Evolutionary conservation across 2,888 invertebrate genomes (phyloP).

Genomic region (Smittia sp.): DNA sequence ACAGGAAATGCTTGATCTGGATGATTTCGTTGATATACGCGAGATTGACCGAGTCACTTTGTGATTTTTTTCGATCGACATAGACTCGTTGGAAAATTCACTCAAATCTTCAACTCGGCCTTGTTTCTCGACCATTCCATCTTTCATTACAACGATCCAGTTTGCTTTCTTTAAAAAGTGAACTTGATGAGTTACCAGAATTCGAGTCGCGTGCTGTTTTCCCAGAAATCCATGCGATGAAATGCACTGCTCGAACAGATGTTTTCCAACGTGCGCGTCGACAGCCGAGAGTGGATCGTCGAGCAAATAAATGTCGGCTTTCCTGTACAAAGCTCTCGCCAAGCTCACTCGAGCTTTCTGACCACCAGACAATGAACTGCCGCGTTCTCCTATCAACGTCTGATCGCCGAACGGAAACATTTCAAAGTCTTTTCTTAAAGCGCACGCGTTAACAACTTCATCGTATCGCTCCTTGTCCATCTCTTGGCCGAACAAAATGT

Average conservation of each 20-base stretch:
- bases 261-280: conserved; percentile 67
- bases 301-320: conserved; percentile 68
- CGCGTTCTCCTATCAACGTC: conserved; percentile 61
- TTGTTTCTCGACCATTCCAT: conserved; percentile 56
- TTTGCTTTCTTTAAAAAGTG: conserved; percentile 63
- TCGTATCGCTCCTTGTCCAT: conserved; percentile 51
- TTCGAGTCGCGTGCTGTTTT: conserved; percentile 57
- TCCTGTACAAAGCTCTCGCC: conserved; percentile 49
- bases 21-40: too few relatives aligned
- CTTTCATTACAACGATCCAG: conserved; percentile 59
- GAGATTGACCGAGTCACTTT: too few relatives aligned
- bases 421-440: conserved; percentile 55
- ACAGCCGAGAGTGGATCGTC: conserved; percentile 76
- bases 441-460: conserved; percentile 52
- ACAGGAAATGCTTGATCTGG: too few relatives aligned
- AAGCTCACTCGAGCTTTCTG: conserved; percentile 62
- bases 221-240: conserved; percentile 55
- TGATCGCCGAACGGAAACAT: conserved; percentile 58
- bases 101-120: conserved; percentile 55
- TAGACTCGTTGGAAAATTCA: conserved; percentile 56
- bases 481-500: conserved; percentile 61
- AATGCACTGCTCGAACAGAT: conserved; percentile 68
- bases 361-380: conserved; percentile 64
- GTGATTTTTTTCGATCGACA: too few relatives aligned
- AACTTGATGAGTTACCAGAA: conserved; percentile 75